These are phyloP conservation scores for Rutpela maculata DNA, from an alignment of 2,888 invertebrate genomes.

Conservation along the genomic window DNA sequence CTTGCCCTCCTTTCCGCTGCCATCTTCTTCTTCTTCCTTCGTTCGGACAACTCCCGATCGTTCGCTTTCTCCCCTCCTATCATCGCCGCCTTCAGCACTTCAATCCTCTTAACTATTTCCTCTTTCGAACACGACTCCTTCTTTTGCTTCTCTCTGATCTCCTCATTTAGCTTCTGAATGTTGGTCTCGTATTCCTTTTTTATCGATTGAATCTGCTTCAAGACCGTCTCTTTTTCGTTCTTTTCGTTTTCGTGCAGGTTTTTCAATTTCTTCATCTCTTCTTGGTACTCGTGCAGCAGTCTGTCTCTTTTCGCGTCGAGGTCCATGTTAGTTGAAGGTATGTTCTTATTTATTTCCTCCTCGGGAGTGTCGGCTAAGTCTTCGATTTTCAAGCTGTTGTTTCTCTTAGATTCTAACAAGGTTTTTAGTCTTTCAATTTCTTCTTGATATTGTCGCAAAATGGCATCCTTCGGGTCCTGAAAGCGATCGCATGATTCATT, in stretches of 20 bases:
- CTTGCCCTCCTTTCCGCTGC: conserved; percentile 80
- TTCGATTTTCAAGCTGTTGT: conserved; percentile 62
- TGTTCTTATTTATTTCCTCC: conserved; percentile 59
- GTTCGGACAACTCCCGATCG: conserved; percentile 83
- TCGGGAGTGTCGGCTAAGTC: conserved; percentile 58
- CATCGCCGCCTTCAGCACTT: conserved; percentile 82
- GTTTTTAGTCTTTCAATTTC: conserved; percentile 85
- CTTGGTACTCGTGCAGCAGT: conserved; percentile 76
- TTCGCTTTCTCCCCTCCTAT: conserved; percentile 87
- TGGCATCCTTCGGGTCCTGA: conserved; percentile 90
- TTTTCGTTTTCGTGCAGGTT: conserved; percentile 71
- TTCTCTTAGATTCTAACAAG: conserved; percentile 73
- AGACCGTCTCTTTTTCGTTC: conserved; percentile 70
- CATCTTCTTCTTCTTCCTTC: conserved; percentile 80
- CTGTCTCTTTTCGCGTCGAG: conserved; percentile 68
- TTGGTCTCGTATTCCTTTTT: conserved; percentile 78
- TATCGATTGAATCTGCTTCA: conserved; percentile 74
- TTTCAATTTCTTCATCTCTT: conserved; percentile 74
- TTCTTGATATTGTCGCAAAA: conserved; percentile 88
- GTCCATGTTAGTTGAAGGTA: conserved; percentile 52
- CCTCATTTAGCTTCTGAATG: conserved; percentile 78
- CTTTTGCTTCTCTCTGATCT: conserved; percentile 77
- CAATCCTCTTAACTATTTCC: conserved; percentile 71
- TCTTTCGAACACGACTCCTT: conserved; percentile 74
- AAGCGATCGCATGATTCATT: conserved; percentile 39